These are phyloP conservation scores for Timema cristinae DNA, from an alignment of 2,888 invertebrate genomes.

Conservation along the genomic window DNA sequence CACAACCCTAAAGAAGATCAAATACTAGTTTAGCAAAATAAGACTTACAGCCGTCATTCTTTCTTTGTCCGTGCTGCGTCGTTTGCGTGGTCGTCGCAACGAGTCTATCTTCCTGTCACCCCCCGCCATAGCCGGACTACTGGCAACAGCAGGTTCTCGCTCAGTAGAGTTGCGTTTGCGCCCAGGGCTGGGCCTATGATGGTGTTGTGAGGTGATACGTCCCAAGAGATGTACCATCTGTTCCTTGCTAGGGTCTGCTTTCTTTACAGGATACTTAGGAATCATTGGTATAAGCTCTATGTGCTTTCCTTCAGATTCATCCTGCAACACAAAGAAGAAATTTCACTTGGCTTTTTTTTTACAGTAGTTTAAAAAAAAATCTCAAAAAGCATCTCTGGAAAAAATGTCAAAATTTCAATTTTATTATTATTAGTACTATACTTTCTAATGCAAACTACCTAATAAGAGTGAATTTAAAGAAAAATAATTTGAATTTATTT, in stretches of 20 bases:
- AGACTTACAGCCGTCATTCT: constrained; percentile 59
- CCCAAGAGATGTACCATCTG: constrained; percentile 28
- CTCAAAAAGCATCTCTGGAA: too few species aligned
- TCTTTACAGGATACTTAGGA: too few species aligned
- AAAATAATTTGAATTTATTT: too few species aligned
- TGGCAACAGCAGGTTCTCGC: constrained; percentile 18
- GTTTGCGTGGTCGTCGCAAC: constrained; percentile 51
- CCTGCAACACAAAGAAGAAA: too few species aligned
- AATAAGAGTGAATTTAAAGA: too few species aligned
- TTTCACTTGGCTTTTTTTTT: too few species aligned
- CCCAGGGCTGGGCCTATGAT: constrained; percentile 16
- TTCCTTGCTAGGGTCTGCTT: background rate
- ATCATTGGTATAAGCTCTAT: too few species aligned
- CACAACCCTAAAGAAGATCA: background rate
- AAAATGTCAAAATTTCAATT: too few species aligned
- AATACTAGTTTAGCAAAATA: background rate
- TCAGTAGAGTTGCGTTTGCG: constrained; percentile 30
- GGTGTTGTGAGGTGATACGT: constrained; percentile 29
- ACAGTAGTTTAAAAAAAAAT: too few species aligned
- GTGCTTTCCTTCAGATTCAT: too few species aligned
- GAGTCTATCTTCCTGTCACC: constrained; percentile 45
- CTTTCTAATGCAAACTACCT: too few species aligned
- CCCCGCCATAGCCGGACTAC: constrained; percentile 26
- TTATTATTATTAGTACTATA: too few species aligned
- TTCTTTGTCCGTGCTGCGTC: constrained; percentile 59